A percentile compares a stretch with the other conserved stretches of the same genome.
phyloP scores from a whole-genome alignment of 1,140 invertebrate species.

The Asbolus verrucosus region DNA sequence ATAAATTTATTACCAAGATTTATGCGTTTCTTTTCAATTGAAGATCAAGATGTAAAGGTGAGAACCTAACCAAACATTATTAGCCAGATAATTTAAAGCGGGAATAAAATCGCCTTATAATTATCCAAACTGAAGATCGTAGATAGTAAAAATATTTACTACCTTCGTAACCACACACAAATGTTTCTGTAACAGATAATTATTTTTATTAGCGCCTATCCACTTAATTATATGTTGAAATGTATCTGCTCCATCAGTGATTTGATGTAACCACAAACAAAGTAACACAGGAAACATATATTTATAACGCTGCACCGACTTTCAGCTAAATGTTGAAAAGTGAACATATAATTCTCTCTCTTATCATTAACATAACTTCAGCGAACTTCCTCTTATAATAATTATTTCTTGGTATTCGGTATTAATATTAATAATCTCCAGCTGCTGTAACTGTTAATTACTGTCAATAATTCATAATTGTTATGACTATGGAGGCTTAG shows the following conservation, averaged over 20 bases:
- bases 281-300: slow-evolving; percentile 26
- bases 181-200: slow-evolving; percentile 12
- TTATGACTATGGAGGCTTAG: neutral
- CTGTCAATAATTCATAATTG: slow-evolving; percentile 5
- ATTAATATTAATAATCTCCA: slow-evolving; percentile 18
- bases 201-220: slow-evolving; percentile 16
- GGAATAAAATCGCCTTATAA: too few species aligned
- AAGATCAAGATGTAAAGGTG: too few species aligned
- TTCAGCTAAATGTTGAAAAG: slow-evolving; percentile 32
- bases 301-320: slow-evolving; percentile 12
- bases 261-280: slow-evolving; percentile 34
- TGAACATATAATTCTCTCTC: slow-evolving; percentile 23
- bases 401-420: slow-evolving; percentile 19
- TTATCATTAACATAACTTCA: slow-evolving; percentile 35
- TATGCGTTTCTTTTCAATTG: neutral
- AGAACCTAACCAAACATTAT: too few species aligned
- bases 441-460: slow-evolving; percentile 23
- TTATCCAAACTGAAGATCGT: too few species aligned
- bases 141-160: too few species aligned
- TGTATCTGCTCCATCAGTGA: slow-evolving; percentile 25
- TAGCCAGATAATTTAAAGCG: too few species aligned
- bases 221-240: slow-evolving; percentile 25
- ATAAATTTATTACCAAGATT: slow-evolving; percentile 12
- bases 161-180: neutral
- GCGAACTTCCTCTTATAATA: slow-evolving; percentile 30